Conservation (phyloP, 2,888 invertebrate species). For the Clusia tigrina region DNA sequence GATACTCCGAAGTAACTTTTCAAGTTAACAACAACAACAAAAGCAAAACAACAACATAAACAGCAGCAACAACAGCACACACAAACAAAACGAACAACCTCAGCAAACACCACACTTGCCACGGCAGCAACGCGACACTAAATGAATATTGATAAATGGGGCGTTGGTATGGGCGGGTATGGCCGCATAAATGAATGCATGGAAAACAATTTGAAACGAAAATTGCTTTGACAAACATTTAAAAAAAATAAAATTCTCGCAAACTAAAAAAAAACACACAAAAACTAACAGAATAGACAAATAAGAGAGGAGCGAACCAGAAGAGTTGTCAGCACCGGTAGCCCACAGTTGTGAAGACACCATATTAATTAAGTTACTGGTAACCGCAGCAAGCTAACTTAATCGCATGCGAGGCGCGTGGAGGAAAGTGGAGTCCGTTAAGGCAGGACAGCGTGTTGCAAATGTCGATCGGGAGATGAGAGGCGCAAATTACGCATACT, state of each 20-base stretch:
- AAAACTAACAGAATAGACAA: background rate
- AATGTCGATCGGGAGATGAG: background rate
- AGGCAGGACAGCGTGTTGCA: too few relatives aligned
- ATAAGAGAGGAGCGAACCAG: background rate
- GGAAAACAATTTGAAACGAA: background rate
- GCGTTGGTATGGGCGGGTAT: slow-evolving; percentile 54
- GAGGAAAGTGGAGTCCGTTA: background rate
- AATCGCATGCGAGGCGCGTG: background rate
- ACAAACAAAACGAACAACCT: slow-evolving; percentile 2
- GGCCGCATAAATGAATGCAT: background rate
- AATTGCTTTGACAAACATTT: slow-evolving; percentile 11
- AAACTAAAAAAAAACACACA: background rate
- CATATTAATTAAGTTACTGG: slow-evolving; percentile 6
- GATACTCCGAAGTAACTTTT: slow-evolving; percentile 39
- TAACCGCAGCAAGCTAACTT: background rate
- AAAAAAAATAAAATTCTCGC: background rate
- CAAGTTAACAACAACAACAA: slow-evolving; percentile 20
- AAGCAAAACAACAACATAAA: slow-evolving; percentile 11
- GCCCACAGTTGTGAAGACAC: background rate
- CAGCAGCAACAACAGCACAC: slow-evolving; percentile 15
- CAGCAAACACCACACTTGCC: slow-evolving; percentile 9
- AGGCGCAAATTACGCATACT: too few relatives aligned
- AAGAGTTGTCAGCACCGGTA: slow-evolving; percentile 7
- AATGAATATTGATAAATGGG: slow-evolving; percentile 62
- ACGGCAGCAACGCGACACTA: slow-evolving; percentile 45